Base-by-base conservation (phyloP, 64 coral and sea anemone genomes). In the Platygyra sinensis region DNA sequence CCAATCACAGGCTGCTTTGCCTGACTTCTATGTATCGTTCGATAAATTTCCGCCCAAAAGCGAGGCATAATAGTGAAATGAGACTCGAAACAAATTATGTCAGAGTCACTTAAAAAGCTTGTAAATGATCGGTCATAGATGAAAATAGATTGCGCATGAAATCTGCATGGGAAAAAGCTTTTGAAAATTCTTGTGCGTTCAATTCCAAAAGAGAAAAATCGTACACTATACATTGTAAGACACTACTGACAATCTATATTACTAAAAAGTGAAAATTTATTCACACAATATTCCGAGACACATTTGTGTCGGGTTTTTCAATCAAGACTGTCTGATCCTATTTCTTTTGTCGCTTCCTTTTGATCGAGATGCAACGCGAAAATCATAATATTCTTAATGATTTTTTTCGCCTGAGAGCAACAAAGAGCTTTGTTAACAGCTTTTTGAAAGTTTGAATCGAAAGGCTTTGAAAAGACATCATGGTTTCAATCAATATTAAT, bases 61-160 rank as follows among this genome's bases (percentile, higher is more conserved):
- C 33, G 17, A 50, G 81, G 36, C 61, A 71, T 50, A 46, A 84
- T 20, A 62, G 25, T 67, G 81, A 71, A 85, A 29, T 32, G 69
- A 14, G 11, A 85, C 22, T 85, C 62, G 81, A 85, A 85, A 71
- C 81, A 85, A 51, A 85, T 85, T 85, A 85, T 71, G 81, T 85
- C 81, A 85, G 81, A 71, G 81, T 50, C 81, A 46, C 33, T 85
- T 85, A 27, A 85, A 85, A 61, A 80, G 20, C 63, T 29, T 85
- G 63, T 28, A 50, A 85, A 51, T 36, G 39, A 71, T 28, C 81
- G 3, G 63, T 85, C 81, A 85, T 72, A 51, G 81, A 72, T 85
- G 30, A 63, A 85, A 85, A 85, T 85, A 85, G 81, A 85, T 69
- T 28, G 24, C 31, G 2, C 25, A 42, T 7, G 30, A 61, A 67